A percentile compares a stretch with the other conserved stretches of the same genome.
Evolutionary conservation across 2,888 invertebrate genomes (phyloP).

Genomic region (Ophonus ardosiacus): DNA sequence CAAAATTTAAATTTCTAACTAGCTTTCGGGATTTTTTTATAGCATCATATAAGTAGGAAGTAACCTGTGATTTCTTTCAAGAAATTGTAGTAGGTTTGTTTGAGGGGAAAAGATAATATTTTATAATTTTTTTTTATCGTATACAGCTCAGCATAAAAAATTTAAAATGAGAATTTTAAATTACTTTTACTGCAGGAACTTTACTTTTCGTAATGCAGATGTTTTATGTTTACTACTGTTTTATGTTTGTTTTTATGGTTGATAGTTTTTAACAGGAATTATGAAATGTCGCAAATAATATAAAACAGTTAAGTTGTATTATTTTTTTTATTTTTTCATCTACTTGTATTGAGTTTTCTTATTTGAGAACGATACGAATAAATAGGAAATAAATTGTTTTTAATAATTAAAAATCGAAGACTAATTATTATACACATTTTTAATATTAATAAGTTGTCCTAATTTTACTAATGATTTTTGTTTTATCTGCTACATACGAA

Average conservation of each 20-base stretch:
- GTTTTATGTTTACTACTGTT: slow-evolving; percentile 23
- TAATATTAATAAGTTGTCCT: too few relatives aligned
- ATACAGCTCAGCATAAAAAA: slow-evolving; percentile 32
- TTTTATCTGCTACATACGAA: too few relatives aligned
- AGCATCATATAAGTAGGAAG: not conserved
- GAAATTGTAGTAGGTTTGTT: slow-evolving; percentile 4
- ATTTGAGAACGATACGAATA: too few relatives aligned
- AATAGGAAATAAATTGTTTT: too few relatives aligned
- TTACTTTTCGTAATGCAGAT: slow-evolving; percentile 3
- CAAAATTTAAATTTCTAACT: slow-evolving; percentile 57
- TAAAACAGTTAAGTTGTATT: not conserved
- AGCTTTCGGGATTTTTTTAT: slow-evolving; percentile 41
- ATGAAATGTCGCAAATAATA: not conserved
- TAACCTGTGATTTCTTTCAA: slow-evolving; percentile 2
- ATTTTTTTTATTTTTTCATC: too few relatives aligned
- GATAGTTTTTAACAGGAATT: not conserved
- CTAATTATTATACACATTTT: too few relatives aligned
- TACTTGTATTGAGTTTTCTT: too few relatives aligned
- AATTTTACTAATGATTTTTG: too few relatives aligned
- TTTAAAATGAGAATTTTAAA: slow-evolving; percentile 40
- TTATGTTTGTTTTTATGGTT: slow-evolving; percentile 18
- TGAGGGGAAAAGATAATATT: slow-evolving; percentile 1
- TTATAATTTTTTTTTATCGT: slow-evolving; percentile 49
- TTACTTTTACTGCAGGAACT: slow-evolving; percentile 8
- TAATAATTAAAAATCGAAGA: too few relatives aligned